A percentile compares a stretch with the other conserved stretches of the same genome.
phyloP scores from a whole-genome alignment of 2,888 invertebrate genomes.

The Abscondita cerata region DNA sequence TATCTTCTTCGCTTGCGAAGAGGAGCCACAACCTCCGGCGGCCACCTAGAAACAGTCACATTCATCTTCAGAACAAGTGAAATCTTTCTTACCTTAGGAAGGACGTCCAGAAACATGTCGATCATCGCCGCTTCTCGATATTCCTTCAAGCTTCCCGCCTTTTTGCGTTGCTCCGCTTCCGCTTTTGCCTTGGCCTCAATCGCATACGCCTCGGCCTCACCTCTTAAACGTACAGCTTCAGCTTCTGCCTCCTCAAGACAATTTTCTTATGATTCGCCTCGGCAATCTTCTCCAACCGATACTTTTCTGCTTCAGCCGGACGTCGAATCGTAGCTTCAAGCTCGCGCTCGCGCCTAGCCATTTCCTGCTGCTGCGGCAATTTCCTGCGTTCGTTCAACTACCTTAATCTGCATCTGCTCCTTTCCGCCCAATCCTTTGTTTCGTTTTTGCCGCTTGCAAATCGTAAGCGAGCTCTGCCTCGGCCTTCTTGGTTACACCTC shows the following conservation, averaged over 20 bases:
- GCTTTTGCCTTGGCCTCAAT: constrained; percentile 94
- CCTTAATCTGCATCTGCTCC: constrained; percentile 96
- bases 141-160: constrained; percentile 97
- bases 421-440: constrained; percentile 88
- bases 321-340: constrained; percentile 91
- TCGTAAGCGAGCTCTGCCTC: constrained; percentile 95
- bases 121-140: constrained; percentile 96
- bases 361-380: constrained; percentile 97
- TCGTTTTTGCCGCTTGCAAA: constrained; percentile 93
- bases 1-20: constrained; percentile 93
- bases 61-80: no score
- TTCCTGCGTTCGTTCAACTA: constrained; percentile 91
- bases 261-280: constrained; percentile 89
- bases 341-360: constrained; percentile 88
- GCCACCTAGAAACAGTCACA: constrained; percentile 72
- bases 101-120: constrained; percentile 94
- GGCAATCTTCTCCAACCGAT: constrained; percentile 87
- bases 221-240: constrained; percentile 84
- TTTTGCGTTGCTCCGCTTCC: constrained; percentile 98
- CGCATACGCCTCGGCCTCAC: constrained; percentile 91
- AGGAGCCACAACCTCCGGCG: constrained; percentile 94
- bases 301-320: constrained; percentile 96
- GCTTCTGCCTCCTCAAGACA: constrained; percentile 93
- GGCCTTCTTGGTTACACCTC: constrained; percentile 95
- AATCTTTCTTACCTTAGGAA: constrained; percentile 98